Base-by-base conservation (phyloP, 2,797 vertebrate species). In the Ptychadena robeensis region DNA sequence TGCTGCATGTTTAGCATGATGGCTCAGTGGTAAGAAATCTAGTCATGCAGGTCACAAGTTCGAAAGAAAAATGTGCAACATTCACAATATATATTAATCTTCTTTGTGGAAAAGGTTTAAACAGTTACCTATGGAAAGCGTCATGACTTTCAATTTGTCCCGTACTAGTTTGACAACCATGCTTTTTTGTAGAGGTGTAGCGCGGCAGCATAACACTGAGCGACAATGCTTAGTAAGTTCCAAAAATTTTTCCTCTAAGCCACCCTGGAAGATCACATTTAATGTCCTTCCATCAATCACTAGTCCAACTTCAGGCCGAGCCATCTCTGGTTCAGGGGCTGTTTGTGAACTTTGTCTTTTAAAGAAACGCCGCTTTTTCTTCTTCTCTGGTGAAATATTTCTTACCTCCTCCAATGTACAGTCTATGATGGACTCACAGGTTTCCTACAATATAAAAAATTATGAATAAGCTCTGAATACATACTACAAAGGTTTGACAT, bases 111-210 rank as follows among this genome's bases (percentile, higher is more conserved):
- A 22, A 53, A 61, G 4, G 9, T n/a, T 61, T 9, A 61, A 38
- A 44, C 4, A 15, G 4, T 88, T 93, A 99, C 97, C 98, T 90
- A 98, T 93, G 0, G 97, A 95, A 0, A 98, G 94, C 2, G 96
- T 96, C 96, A 97, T 96, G 87, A 91, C 95, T 70, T 90, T 89
- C 5, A 98, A 89, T 71, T 91, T 93, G 65, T 94, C 91, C 27
- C 93, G 92, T 72, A 97, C 85, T 0, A 97, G 87, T 86, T 94
- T 96, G 86, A 97, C 96, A 48, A 98, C 93, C 82, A 87, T 87
- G 87, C 96, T 95, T 89, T 98, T 99, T 89, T 98, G 97, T 9
- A 97, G 91, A 0, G 97, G 97, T 0, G 96, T 98, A 68, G 90
- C 93, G 32, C 96, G 91, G 77, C 98, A 99, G 90, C 98, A 99